A percentile compares a stretch with the other conserved stretches of the same genome.
These are phyloP conservation scores for Agrenia bidenticulata DNA, from an alignment of 2,888 invertebrate species.

Conservation along the genomic window DNA sequence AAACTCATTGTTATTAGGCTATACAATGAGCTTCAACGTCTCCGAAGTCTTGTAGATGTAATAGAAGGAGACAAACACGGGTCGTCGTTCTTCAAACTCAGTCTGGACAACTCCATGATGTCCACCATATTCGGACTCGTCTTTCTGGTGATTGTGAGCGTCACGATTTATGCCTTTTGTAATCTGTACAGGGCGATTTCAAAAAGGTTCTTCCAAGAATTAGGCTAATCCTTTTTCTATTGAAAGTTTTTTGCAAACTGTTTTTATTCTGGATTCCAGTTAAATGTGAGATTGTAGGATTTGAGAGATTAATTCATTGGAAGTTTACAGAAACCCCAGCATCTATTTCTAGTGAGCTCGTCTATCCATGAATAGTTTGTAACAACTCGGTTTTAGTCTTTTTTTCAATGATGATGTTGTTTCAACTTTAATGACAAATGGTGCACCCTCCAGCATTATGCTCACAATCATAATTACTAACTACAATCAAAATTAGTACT, in stretches of 20 bases:
- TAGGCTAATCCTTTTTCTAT: neutral
- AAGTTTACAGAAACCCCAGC: no score
- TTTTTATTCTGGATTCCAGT: no score
- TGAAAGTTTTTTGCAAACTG: neutral
- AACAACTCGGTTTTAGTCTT: no score
- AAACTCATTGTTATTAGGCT: conserved; percentile 29
- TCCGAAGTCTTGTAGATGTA: conserved; percentile 45
- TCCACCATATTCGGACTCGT: conserved; percentile 80
- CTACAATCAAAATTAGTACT: no score
- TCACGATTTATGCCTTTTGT: conserved; percentile 82
- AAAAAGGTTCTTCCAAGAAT: conserved; percentile 67
- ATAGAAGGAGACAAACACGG: conserved; percentile 35
- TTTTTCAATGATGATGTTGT: no score
- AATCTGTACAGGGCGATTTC: conserved; percentile 76
- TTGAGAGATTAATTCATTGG: no score
- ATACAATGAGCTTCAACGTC: conserved; percentile 45
- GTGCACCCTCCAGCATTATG: no score
- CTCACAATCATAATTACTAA: no score
- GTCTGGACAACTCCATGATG: conserved; percentile 76
- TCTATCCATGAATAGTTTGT: no score
- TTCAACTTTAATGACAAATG: no score
- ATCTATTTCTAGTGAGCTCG: no score
- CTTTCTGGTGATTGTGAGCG: conserved; percentile 73
- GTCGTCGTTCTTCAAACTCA: conserved; percentile 27
- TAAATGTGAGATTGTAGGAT: no score